Percentiles rank a stretch among this genome's conserved stretches.
phyloP scores from a whole-genome alignment of 2,113 vertebrate species.

The Mustela lutreola region DNA sequence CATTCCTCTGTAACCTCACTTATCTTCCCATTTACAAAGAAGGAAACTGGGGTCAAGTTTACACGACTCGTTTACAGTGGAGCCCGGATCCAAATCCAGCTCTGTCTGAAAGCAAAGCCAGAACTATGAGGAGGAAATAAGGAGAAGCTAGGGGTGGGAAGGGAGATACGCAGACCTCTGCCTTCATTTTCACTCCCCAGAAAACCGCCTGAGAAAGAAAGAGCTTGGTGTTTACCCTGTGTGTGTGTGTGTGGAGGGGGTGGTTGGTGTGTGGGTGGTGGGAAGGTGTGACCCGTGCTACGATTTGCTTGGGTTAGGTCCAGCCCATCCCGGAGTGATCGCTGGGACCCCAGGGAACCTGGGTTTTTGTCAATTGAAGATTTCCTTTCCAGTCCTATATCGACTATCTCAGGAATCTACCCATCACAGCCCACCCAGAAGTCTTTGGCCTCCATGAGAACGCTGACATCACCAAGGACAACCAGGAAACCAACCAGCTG shows the following conservation, averaged over 20 bases:
- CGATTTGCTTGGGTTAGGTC: background rate
- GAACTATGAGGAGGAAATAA: background rate
- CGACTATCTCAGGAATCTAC: slow-evolving; percentile 91
- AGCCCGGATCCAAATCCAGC: background rate
- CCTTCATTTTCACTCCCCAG: background rate
- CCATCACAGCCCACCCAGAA: slow-evolving; percentile 92
- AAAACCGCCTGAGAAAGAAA: background rate
- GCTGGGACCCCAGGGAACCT: background rate
- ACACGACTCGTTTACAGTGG: background rate
- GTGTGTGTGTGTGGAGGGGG: background rate
- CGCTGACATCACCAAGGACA: slow-evolving; percentile 96
- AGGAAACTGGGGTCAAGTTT: background rate
- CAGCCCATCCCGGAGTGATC: background rate
- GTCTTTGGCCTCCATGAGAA: slow-evolving; percentile 97
- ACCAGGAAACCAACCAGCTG: slow-evolving; percentile 96
- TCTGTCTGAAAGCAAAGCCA: background rate
- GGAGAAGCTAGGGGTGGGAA: background rate
- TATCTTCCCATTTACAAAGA: background rate
- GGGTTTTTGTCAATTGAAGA: slow-evolving; percentile 29
- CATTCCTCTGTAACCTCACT: background rate
- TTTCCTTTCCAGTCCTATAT: slow-evolving; percentile 90
- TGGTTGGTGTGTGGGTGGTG: background rate
- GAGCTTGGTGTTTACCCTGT: background rate
- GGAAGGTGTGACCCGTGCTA: background rate
- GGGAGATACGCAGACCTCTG: background rate